phyloP scores from a whole-genome alignment of 2,888 invertebrate genomes.

The Rhynchonema sp. region DNA sequence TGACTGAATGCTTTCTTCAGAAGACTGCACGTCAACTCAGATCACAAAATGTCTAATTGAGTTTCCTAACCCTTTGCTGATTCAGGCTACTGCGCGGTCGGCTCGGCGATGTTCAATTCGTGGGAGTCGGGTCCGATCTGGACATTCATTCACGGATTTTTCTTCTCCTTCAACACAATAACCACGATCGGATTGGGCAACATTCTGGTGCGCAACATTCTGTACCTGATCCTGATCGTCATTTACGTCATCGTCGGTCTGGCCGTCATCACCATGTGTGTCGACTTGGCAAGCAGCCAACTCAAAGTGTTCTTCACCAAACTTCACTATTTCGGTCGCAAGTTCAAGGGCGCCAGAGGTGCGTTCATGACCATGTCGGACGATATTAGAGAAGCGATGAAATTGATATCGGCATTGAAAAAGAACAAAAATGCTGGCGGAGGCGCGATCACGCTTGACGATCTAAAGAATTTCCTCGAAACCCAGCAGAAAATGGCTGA shows the following conservation, averaged over 20 bases:
- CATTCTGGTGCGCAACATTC: conserved; percentile 16
- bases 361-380: conserved; percentile 23
- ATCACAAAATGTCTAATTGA: no score
- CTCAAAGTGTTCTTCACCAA: conserved; percentile 27
- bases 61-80: no score
- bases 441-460: conserved; percentile 22
- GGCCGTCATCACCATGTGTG: conserved; percentile 26
- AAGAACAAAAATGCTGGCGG: not conserved
- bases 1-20: no score
- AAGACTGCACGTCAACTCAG: no score
- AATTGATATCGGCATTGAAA: conserved; percentile 14
- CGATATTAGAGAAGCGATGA: conserved; percentile 27
- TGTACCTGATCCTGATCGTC: conserved; percentile 16
- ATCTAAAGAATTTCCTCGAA: conserved; percentile 25
- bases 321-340: conserved; percentile 22
- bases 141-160: conserved; percentile 27
- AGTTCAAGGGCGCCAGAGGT: conserved; percentile 1
- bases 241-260: conserved; percentile 27
- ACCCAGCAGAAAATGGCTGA: conserved; percentile 23
- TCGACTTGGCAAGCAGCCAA: conserved; percentile 27
- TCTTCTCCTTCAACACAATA: conserved; percentile 28
- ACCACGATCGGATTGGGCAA: conserved; percentile 26
- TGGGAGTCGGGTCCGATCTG: conserved; percentile 11
- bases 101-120: conserved; percentile 5
- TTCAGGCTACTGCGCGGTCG: conserved; percentile 9